phyloP scores from a whole-genome alignment of 2,113 vertebrate genomes.

The Galemys pyrenaicus region DNA sequence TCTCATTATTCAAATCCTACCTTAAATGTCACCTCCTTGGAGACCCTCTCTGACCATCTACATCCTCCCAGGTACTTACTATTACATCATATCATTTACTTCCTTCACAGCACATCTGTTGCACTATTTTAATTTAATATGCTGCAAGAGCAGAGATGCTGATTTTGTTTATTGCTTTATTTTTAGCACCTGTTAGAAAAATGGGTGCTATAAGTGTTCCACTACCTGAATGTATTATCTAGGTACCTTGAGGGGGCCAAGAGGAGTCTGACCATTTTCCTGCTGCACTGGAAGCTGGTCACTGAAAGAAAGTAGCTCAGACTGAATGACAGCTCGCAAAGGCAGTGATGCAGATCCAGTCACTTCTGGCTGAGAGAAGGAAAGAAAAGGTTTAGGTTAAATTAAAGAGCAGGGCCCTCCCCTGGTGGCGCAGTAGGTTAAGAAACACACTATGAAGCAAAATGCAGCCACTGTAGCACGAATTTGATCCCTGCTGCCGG shows the following conservation, averaged over 20 bases:
- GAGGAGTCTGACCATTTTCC: constrained; percentile 72
- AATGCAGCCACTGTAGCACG: no score
- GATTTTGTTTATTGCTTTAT: background rate
- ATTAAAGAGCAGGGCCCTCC: constrained; percentile 17
- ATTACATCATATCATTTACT: background rate
- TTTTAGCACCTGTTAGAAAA: background rate
- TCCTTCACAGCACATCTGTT: background rate
- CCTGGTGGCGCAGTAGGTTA: no score
- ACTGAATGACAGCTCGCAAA: constrained; percentile 87
- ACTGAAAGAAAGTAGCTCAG: constrained; percentile 84
- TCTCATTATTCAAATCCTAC: constrained; percentile 31
- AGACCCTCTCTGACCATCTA: background rate
- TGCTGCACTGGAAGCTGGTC: constrained; percentile 87
- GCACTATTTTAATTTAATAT: constrained; percentile 16
- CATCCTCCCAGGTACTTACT: background rate
- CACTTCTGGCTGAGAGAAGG: constrained; percentile 86
- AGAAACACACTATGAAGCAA: no score
- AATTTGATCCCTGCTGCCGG: no score
- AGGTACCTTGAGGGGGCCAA: constrained; percentile 92
- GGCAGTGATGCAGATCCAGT: constrained; percentile 88
- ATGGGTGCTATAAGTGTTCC: background rate
- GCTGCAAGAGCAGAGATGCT: background rate
- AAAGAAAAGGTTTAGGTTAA: constrained; percentile 31
- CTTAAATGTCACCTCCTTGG: background rate
- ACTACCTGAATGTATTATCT: background rate